Conservation (phyloP, 2,113 vertebrate species). For the Gyps fulvus region DNA sequence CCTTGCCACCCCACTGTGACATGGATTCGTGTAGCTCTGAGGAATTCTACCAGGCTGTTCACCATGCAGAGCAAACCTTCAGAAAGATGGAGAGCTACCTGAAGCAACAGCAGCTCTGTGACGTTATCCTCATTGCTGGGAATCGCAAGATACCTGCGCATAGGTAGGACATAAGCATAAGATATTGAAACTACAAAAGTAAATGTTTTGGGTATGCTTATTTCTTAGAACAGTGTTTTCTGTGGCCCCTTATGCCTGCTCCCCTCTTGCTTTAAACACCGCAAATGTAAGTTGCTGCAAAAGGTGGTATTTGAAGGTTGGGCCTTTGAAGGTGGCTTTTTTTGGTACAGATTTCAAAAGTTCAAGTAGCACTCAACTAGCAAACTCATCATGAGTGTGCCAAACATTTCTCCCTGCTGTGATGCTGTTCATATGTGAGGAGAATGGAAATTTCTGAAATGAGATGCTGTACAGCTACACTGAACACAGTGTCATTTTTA, state of each 20-base stretch:
- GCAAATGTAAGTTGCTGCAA: background rate
- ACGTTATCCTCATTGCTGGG: conserved; percentile 79
- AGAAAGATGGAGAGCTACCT: conserved; percentile 81
- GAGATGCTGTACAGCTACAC: background rate
- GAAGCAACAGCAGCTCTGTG: conserved; percentile 82
- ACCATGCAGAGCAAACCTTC: conserved; percentile 81
- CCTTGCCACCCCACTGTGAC: conserved; percentile 69
- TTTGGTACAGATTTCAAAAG: background rate
- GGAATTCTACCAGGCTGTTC: conserved; percentile 80
- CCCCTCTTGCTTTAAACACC: background rate
- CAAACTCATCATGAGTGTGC: background rate
- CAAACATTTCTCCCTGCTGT: background rate
- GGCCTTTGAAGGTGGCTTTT: background rate
- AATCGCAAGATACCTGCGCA: conserved; percentile 82
- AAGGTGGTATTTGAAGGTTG: background rate
- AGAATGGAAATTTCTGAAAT: background rate
- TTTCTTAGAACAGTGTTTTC: background rate
- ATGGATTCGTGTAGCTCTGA: conserved; percentile 75
- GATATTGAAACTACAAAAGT: background rate
- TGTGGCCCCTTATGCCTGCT: background rate
- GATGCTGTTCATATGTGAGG: background rate
- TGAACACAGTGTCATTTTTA: background rate
- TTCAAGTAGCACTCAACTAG: background rate
- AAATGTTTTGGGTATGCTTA: background rate
- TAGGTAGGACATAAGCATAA: conserved; percentile 57